Conservation (phyloP, 1,140 invertebrate genomes). For the Delia radicum region DNA sequence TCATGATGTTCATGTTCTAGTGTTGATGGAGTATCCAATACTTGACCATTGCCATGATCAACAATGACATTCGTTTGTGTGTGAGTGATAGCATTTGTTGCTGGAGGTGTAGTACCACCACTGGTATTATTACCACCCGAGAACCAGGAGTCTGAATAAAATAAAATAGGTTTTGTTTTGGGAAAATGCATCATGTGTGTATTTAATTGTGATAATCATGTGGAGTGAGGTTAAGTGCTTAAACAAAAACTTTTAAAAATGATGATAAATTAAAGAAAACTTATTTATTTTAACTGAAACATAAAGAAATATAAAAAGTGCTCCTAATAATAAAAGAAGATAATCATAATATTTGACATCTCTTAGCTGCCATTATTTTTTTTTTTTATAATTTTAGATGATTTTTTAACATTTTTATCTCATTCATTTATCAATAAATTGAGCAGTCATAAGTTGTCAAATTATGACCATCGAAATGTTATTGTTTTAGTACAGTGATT, state of each 20-base stretch:
- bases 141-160: slow-evolving; percentile 14
- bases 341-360: background rate
- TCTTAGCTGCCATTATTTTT: no score
- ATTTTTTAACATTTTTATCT: no score
- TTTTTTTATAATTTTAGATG: no score
- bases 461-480: no score
- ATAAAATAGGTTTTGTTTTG: background rate
- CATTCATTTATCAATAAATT: no score
- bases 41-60: slow-evolving; percentile 6
- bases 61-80: slow-evolving; percentile 2
- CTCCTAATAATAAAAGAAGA: no score
- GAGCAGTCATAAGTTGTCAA: no score
- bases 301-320: background rate
- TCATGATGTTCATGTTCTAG: background rate
- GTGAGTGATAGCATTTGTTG: background rate
- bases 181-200: background rate
- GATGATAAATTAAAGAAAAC: background rate
- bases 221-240: background rate
- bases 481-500: no score
- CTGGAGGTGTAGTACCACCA: background rate
- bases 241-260: background rate
- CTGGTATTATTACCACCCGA: background rate
- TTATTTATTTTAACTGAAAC: background rate
- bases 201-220: background rate
- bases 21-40: background rate